Evolutionary conservation across 1,140 invertebrate species (phyloP).

Genomic region (Akabosia matsudoensis): DNA sequence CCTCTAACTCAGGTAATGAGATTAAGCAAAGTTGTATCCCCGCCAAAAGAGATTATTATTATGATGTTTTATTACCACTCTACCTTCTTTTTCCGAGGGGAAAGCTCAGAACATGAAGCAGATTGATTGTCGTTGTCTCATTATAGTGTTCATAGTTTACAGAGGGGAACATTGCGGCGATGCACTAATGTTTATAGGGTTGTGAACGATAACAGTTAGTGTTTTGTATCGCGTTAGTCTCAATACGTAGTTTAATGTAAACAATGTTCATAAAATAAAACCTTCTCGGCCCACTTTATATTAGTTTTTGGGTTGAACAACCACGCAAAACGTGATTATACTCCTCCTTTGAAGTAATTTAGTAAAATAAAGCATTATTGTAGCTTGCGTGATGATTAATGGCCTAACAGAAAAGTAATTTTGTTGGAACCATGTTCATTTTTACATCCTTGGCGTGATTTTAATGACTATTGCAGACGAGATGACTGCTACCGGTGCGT

Average conservation of each 20-base stretch:
- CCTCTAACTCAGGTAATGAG: constrained; percentile 17
- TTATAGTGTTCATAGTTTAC: neutral
- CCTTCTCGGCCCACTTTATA: too few species aligned
- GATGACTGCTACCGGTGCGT: constrained; percentile 62
- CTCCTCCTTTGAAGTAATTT: neutral
- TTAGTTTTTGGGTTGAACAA: neutral
- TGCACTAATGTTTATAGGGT: neutral
- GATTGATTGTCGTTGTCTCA: constrained; percentile 12
- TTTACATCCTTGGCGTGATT: neutral
- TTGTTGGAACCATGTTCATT: constrained; percentile 4
- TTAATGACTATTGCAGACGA: constrained; percentile 46
- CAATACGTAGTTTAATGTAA: too few species aligned
- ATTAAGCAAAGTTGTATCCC: constrained; percentile 15
- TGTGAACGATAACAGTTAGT: neutral
- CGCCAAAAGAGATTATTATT: constrained; percentile 9
- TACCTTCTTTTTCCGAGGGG: neutral
- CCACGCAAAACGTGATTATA: neutral
- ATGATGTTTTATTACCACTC: constrained; percentile 7
- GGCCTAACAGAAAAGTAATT: constrained; percentile 13
- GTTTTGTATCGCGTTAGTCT: neutral
- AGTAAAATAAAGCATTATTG: neutral
- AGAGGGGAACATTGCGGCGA: neutral
- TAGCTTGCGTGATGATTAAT: neutral
- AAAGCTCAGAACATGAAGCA: neutral
- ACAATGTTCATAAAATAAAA: too few species aligned